Evolutionary conservation across 1,140 invertebrate genomes (phyloP).

Genomic region (Trichogramma pretiosum): DNA sequence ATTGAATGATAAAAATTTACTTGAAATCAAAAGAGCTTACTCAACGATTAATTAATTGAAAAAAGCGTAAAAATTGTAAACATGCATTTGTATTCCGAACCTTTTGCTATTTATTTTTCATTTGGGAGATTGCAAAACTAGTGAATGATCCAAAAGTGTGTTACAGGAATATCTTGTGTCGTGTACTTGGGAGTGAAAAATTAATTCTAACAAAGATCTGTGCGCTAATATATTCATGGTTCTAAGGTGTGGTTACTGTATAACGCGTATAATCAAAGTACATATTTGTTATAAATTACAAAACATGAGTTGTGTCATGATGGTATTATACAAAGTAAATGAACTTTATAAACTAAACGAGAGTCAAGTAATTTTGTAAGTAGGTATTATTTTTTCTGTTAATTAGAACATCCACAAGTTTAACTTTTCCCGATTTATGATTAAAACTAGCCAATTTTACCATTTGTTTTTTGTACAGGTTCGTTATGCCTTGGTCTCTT

Average conservation of each 20-base stretch:
- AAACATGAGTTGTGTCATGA: too few relatives aligned
- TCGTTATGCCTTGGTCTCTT: slow-evolving; percentile 18
- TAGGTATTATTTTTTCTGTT: neutral
- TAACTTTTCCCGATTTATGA: slow-evolving; percentile 17
- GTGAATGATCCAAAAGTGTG: slow-evolving; percentile 18
- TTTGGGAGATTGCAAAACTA: slow-evolving; percentile 17
- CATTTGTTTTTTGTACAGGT: slow-evolving; percentile 19
- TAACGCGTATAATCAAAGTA: too few relatives aligned
- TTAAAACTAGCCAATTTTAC: slow-evolving; percentile 13
- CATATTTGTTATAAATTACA: too few relatives aligned
- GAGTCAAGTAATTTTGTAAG: too few relatives aligned
- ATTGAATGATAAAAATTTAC: too few relatives aligned
- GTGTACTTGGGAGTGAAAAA: slow-evolving; percentile 2
- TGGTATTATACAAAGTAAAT: too few relatives aligned
- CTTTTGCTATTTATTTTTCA: neutral
- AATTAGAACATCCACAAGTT: slow-evolving; percentile 17
- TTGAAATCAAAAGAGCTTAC: too few relatives aligned
- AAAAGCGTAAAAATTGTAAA: too few relatives aligned
- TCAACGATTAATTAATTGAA: too few relatives aligned
- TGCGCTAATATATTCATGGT: slow-evolving; percentile 4
- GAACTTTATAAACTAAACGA: too few relatives aligned
- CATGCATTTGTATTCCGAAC: too few relatives aligned
- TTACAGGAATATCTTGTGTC: slow-evolving; percentile 1
- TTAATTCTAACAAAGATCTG: slow-evolving; percentile 5
- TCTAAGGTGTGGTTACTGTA: too few relatives aligned